A percentile compares a stretch with the other conserved stretches of the same genome.
phyloP scores from a whole-genome alignment of 2,888 invertebrate genomes.

The Pteria penguin region DNA sequence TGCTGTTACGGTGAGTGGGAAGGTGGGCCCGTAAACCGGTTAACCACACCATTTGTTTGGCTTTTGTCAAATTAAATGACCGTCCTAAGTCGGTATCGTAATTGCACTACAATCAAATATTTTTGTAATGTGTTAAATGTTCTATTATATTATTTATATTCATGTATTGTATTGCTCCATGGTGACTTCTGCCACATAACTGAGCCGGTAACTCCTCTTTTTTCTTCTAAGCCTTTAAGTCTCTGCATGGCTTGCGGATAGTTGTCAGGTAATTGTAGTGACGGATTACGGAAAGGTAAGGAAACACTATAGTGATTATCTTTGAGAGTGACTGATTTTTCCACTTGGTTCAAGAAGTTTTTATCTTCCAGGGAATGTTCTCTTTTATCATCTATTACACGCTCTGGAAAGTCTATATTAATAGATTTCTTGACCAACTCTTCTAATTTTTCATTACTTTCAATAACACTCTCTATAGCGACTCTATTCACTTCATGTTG shows the following conservation, averaged over 20 bases:
- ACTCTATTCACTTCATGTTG: constrained; percentile 21
- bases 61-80: too few species aligned
- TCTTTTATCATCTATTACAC: constrained; percentile 33
- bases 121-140: too few species aligned
- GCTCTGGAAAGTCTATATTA: constrained; percentile 44
- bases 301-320: constrained; percentile 36
- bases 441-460: constrained; percentile 1
- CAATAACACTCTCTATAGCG: constrained; percentile 1
- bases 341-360: constrained; percentile 24
- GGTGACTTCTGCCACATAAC: too few species aligned
- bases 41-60: too few species aligned
- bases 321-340: constrained; percentile 14
- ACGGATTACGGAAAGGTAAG: constrained; percentile 27
- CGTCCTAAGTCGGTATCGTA: too few species aligned
- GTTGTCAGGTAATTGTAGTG: constrained; percentile 23
- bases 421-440: constrained; percentile 27
- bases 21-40: too few species aligned
- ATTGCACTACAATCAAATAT: too few species aligned
- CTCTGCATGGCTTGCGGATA: constrained; percentile 16
- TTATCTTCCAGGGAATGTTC: constrained; percentile 40
- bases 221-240: not conserved
- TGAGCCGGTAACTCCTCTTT: too few species aligned
- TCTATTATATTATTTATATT: too few species aligned
- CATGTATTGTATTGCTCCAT: too few species aligned
- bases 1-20: too few species aligned